Evolutionary conservation across 2,113 vertebrate species (phyloP).

Genomic region (Triplophysa rosa): DNA sequence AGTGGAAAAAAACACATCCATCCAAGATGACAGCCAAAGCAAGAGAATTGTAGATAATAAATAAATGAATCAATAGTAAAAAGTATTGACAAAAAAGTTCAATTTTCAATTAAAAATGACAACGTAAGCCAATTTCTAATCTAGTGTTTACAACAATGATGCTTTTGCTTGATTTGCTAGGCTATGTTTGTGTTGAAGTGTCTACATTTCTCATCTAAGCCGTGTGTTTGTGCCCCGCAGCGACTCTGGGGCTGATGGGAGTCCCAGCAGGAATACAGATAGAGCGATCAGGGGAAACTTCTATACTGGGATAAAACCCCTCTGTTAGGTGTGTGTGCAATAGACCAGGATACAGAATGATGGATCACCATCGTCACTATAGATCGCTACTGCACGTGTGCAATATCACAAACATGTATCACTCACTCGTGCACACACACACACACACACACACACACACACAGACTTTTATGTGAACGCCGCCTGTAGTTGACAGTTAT

Average conservation of each 20-base stretch:
- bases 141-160: too few relatives aligned
- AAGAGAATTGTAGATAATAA: too few relatives aligned
- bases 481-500: background rate
- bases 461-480: background rate
- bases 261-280: conserved; percentile 15
- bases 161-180: too few relatives aligned
- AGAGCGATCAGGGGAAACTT: conserved; percentile 1
- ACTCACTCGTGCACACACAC: background rate
- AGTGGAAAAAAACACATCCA: too few relatives aligned
- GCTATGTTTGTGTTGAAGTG: background rate
- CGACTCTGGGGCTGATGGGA: background rate
- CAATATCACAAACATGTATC: background rate
- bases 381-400: background rate
- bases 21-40: too few relatives aligned
- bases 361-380: conserved; percentile 8
- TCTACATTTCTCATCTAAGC: background rate
- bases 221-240: background rate
- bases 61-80: too few relatives aligned
- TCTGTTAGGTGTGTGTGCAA: background rate
- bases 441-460: background rate
- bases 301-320: conserved; percentile 10
- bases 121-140: too few relatives aligned
- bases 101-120: too few relatives aligned
- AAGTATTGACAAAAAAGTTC: too few relatives aligned
- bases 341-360: conserved; percentile 18